phyloP scores from a whole-genome alignment of 2,888 invertebrate species.

The Matsumyia berberina region DNA sequence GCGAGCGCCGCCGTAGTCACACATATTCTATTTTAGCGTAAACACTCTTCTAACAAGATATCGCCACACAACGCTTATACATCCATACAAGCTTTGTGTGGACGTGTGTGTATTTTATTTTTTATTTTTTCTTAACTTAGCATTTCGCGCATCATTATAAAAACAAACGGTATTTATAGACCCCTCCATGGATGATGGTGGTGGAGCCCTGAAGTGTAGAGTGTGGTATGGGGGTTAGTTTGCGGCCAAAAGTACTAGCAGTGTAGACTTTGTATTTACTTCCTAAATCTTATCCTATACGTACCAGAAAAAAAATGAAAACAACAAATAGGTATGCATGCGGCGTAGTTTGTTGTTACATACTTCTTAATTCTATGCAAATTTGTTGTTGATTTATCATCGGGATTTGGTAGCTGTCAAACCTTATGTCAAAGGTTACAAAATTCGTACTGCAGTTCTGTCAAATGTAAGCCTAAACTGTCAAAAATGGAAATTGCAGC shows the following conservation, averaged over 20 bases:
- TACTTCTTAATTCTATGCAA: no score
- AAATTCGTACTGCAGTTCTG: no score
- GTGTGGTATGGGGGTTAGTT: not conserved
- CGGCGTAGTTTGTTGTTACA: conserved; percentile 21
- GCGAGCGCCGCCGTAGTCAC: conserved; percentile 48
- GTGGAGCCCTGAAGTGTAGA: conserved; percentile 30
- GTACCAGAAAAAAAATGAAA: conserved; percentile 30
- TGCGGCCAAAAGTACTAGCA: conserved; percentile 19
- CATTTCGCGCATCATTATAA: conserved; percentile 75
- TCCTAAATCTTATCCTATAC: conserved; percentile 64
- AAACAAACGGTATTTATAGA: conserved; percentile 76
- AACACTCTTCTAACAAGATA: conserved; percentile 72
- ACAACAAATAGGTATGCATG: conserved; percentile 4
- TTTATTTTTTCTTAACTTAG: conserved; percentile 49
- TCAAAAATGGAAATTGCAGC: no score
- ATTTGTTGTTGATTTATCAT: no score
- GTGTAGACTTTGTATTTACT: conserved; percentile 42
- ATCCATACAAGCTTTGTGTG: conserved; percentile 10
- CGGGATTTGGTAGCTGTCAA: no score
- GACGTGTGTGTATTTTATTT: conserved; percentile 41
- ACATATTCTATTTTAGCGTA: conserved; percentile 73
- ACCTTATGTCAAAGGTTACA: no score
- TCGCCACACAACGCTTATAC: conserved; percentile 48
- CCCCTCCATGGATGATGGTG: conserved; percentile 47
- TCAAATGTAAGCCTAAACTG: no score